These are phyloP conservation scores for Osmerus mordax DNA, from an alignment of 2,113 vertebrate species.

Conservation along the genomic window DNA sequence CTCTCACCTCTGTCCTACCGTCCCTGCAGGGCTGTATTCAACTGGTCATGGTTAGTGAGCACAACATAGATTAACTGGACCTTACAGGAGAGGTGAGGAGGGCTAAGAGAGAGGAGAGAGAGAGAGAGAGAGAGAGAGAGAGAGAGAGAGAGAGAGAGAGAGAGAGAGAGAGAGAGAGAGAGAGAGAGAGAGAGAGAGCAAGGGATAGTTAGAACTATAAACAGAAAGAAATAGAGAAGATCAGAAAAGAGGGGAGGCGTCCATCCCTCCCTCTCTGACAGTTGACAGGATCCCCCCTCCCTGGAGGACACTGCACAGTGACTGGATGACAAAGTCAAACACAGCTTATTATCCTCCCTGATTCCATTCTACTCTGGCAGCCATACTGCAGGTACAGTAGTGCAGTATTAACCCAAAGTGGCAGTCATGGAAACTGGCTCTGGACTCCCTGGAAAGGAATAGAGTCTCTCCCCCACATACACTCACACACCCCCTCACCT, in stretches of 20 bases:
- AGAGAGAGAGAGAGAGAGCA: slow-evolving; percentile 22
- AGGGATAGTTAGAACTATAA: slow-evolving; percentile 5
- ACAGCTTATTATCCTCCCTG: slow-evolving; percentile 49
- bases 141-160: slow-evolving; percentile 21
- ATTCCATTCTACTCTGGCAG: slow-evolving; percentile 55
- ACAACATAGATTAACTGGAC: slow-evolving; percentile 49
- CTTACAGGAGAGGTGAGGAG: slow-evolving; percentile 42
- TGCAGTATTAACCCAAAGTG: slow-evolving; percentile 39
- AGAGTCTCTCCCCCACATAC: background rate
- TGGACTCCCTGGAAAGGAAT: slow-evolving; percentile 35
- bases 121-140: slow-evolving; percentile 31
- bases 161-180: slow-evolving; percentile 32
- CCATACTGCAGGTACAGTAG: slow-evolving; percentile 29
- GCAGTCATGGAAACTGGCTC: slow-evolving; percentile 45
- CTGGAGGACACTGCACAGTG: slow-evolving; percentile 13
- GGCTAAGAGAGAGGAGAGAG: slow-evolving; percentile 20
- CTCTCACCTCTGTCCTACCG: background rate
- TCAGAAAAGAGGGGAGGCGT: slow-evolving; percentile 18
- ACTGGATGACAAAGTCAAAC: slow-evolving; percentile 43
- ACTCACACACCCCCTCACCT: background rate
- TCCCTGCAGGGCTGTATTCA: background rate
- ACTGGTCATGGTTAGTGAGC: slow-evolving; percentile 29
- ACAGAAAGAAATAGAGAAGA: slow-evolving; percentile 21
- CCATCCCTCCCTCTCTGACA: slow-evolving; percentile 5
- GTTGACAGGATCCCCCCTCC: background rate